Evolutionary conservation across 2,888 invertebrate species (phyloP), one percentile per base, ranked within the genome.

Genomic region (Microctonus brassicae): DNA sequence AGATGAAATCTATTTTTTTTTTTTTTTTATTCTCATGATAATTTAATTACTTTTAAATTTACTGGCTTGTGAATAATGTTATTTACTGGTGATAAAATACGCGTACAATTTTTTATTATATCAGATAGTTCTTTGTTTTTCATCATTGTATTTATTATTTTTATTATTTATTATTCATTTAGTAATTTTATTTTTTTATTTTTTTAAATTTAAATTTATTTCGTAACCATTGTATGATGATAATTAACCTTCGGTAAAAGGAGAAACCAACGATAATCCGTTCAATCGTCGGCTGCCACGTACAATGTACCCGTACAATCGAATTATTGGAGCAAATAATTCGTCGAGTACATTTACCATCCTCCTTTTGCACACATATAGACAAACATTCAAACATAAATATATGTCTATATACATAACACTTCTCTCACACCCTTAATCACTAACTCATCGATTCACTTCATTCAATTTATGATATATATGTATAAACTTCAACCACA

Each of bases 301-400:
- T 70, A 66, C 71, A 71, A 71, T 62, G 55, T 67, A 66, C 66
- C 71, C 62, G 62, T 66, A 71, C 66, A 71, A 71, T 67, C 66
- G 66, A 71, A 71, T 71, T 71, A 71, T 67, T 71, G 62, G 66
- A 71, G 66, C 71, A 71, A 71, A 70, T 70, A 70, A 70, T 70
- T 65, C 39, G 52, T 52, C 34, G 70, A 66, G 70, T 66, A 70
- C 65, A 70, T 70, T 66, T 36, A 70, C 58, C 42, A 36, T 55
- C 69, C 62, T 69, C 63, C 62, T 62, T 62, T 69, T 34, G 53
- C 52, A 33, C 64, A 47, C 29, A 65, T 26, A 29, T 33, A 52
- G 52, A 70, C 47, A 39, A 6, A 65, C 11, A 9, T 10, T 1
- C 11, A 57, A 7, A 26, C 4, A 57, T 29, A 57, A 29, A 57